Evolutionary conservation across 2,797 vertebrate genomes (phyloP).

Genomic region (Eupleurogrammus muticus): DNA sequence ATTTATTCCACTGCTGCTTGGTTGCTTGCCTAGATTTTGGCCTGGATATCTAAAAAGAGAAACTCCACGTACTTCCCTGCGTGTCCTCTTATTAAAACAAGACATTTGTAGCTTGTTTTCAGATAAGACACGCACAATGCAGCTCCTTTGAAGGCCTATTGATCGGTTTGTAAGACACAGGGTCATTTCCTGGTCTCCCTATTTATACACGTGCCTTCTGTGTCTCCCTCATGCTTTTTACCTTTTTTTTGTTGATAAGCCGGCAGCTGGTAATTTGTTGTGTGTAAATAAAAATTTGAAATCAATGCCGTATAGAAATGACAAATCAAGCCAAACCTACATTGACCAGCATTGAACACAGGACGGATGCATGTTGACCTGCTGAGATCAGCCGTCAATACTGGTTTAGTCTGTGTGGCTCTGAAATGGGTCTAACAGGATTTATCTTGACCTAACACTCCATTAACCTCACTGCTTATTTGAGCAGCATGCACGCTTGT

Average conservation of each 20-base stretch:
- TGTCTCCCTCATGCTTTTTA: background rate
- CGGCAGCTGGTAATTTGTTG: slow-evolving; percentile 3
- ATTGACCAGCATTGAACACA: slow-evolving; percentile 1
- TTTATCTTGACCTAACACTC: slow-evolving; percentile 35
- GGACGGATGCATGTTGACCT: slow-evolving; percentile 20
- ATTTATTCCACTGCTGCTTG: background rate
- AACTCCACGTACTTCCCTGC: background rate
- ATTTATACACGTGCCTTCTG: background rate
- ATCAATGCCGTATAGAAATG: slow-evolving; percentile 19
- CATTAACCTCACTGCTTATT: slow-evolving; percentile 52
- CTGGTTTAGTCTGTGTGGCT: slow-evolving; percentile 5
- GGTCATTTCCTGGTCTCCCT: background rate
- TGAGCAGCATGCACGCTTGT: slow-evolving; percentile 26
- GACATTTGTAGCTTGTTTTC: background rate
- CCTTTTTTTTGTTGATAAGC: background rate
- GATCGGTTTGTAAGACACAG: background rate
- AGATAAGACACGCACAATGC: background rate
- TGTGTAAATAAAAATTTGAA: slow-evolving; percentile 20
- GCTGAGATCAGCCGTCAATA: background rate
- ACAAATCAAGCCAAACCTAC: background rate
- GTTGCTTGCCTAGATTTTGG: background rate
- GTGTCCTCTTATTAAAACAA: background rate
- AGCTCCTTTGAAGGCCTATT: background rate
- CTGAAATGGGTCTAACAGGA: slow-evolving; percentile 24
- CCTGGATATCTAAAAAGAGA: background rate